Percentiles rank a stretch among this genome's conserved stretches.
Conservation (phyloP, 2,888 invertebrate genomes). For the Mimumesa dahlbomi region DNA sequence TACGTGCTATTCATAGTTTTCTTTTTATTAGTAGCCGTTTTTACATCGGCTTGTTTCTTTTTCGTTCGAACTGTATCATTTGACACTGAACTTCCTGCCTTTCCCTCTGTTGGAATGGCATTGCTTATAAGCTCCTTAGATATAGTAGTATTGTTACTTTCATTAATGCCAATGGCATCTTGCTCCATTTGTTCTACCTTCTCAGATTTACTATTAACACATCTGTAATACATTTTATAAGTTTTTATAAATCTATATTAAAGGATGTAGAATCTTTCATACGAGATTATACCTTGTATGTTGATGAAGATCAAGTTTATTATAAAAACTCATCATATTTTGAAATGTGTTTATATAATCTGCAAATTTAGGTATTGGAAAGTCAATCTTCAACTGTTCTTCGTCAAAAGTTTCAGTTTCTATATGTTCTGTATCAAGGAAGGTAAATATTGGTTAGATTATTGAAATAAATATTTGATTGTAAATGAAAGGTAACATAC, state of each 20-base stretch:
- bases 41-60: not conserved
- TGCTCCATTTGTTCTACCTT: not conserved
- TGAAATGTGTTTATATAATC: slow-evolving; percentile 55
- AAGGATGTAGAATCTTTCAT: too few relatives aligned
- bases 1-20: slow-evolving; percentile 14
- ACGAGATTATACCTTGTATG: slow-evolving; percentile 45
- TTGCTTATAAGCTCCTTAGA: not conserved
- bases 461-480: too few relatives aligned
- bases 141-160: not conserved
- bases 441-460: slow-evolving; percentile 4
- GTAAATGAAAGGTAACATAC: too few relatives aligned
- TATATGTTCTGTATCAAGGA: slow-evolving; percentile 67
- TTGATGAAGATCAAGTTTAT: slow-evolving; percentile 24
- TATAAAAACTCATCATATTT: slow-evolving; percentile 53
- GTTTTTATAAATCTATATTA: too few relatives aligned
- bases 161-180: not conserved
- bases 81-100: not conserved
- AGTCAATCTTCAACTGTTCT: slow-evolving; percentile 54
- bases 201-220: too few relatives aligned
- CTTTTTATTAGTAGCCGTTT: slow-evolving; percentile 6
- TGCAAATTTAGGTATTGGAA: slow-evolving; percentile 12
- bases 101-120: not conserved
- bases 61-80: not conserved
- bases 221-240: too few relatives aligned
- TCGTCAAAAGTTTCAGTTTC: slow-evolving; percentile 68